Evolutionary conservation across 2,797 vertebrate genomes (phyloP), one percentile per base, ranked within the genome.

Genomic region (Nyctibius grandis): DNA sequence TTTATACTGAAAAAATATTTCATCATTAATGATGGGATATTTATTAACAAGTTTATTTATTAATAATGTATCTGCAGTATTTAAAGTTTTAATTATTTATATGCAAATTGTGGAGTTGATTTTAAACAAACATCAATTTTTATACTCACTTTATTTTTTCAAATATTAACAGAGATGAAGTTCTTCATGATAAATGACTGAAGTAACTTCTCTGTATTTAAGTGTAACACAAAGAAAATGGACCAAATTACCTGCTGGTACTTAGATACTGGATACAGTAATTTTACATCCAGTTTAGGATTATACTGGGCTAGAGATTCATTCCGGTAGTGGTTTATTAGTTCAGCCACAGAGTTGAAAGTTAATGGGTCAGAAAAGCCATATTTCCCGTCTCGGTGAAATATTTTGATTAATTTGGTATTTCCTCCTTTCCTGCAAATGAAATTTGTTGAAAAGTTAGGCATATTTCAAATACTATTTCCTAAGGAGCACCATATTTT

Each of bases 341-440:
- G 98, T 97, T 99, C 99, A 4, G 99, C 99, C 54, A 99, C 99
- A 6, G 99, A 99, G 98, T 97, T 99, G 98, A 99, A 99, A 17
- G 99, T 99, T 96, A 99, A 98, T 21, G 99, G 99, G 96, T 99
- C 99, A 13, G 99, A 99, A 98, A 99, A 99, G 96, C 99, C 99
- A 0, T 99, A 99, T 97, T 99, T 99, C 69, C 99, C 99, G 92
- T 99, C 99, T 84, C 99, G 99, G 78, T 99, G 99, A 98, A 99
- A 99, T 97, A 99, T 99, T 97, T 99, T 99, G 88, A 99, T 99
- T 93, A 99, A 98, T 97, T 99, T 99, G 97, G 99, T 99, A 98
- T 99, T 99, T 93, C 99, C 99, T 93, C 99, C 99, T 98, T 99
- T 99, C 98, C 99, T 99, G 98, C 91, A 97, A 97, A 92, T 65